These are phyloP conservation scores for Malurus elegans DNA, from an alignment of 2,113 vertebrate species.

Conservation along the genomic window DNA sequence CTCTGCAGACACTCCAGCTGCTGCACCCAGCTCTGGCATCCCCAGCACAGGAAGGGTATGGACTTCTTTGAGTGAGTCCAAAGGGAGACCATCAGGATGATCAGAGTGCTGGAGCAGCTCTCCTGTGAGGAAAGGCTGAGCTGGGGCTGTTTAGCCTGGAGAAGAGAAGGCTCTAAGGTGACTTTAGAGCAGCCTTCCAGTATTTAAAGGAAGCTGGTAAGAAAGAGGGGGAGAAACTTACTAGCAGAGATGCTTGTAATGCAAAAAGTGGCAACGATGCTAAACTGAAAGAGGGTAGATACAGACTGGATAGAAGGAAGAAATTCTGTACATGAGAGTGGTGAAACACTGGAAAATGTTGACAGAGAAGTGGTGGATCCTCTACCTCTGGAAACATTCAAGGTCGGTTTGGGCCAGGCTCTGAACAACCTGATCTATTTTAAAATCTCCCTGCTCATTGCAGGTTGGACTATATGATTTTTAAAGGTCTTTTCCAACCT, in stretches of 20 bases:
- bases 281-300: not conserved
- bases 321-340: not conserved
- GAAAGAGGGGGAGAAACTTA: not conserved
- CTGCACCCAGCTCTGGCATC: not conserved
- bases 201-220: not conserved
- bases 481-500: not conserved
- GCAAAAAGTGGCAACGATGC: not conserved
- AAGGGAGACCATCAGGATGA: not conserved
- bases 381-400: not conserved
- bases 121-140: not conserved
- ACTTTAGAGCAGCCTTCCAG: not conserved
- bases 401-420: rapidly evolving
- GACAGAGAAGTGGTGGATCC: not conserved
- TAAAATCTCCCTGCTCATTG: not conserved
- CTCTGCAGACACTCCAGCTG: not conserved
- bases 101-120: not conserved
- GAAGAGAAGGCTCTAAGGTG: not conserved
- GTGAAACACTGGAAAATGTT: not conserved
- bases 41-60: not conserved
- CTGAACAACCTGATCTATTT: not conserved
- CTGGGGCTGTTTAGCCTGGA: not conserved
- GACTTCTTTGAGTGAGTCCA: not conserved
- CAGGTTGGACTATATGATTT: not conserved
- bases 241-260: not conserved
- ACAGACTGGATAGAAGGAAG: not conserved